Conservation (phyloP, 92 coral and sea anemone genomes). For the Siderastrea siderea region DNA sequence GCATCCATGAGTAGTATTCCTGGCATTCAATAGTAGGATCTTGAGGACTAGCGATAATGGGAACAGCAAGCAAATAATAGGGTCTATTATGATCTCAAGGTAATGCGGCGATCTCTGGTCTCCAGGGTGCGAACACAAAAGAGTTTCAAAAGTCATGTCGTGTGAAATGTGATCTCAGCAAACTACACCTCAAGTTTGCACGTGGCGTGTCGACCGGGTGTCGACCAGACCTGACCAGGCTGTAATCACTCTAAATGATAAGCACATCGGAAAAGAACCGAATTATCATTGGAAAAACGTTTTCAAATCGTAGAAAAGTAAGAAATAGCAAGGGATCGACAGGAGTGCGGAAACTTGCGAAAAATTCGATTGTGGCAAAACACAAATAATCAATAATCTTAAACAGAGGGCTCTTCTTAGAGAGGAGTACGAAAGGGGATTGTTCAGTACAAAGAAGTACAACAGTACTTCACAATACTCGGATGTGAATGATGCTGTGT, state of each 20-base stretch:
- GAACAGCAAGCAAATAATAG: no score
- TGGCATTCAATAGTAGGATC: conserved; percentile 32
- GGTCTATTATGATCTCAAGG: conserved; percentile 34
- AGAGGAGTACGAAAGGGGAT: conserved; percentile 66
- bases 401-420: conserved; percentile 61
- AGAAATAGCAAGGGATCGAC: conserved; percentile 43
- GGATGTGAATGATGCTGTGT: conserved; percentile 61
- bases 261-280: conserved; percentile 62
- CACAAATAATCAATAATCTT: conserved; percentile 69
- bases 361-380: conserved; percentile 63
- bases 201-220: conserved; percentile 29
- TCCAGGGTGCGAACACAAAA: conserved; percentile 37
- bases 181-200: conserved; percentile 38
- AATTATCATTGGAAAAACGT: conserved; percentile 60
- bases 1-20: conserved; percentile 61
- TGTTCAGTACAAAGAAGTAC: conserved; percentile 69
- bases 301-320: conserved; percentile 65
- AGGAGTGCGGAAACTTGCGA: conserved; percentile 66
- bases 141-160: conserved; percentile 14
- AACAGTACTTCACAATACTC: conserved; percentile 66
- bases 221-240: conserved; percentile 19
- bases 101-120: conserved; percentile 28
- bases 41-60: conserved; percentile 46
- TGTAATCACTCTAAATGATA: conserved; percentile 66
- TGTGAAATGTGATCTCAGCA: conserved; percentile 14